Evolutionary conservation across 2,113 vertebrate species (phyloP), one percentile per base, ranked within the genome.

Genomic region (Semicossyphus pulcher): DNA sequence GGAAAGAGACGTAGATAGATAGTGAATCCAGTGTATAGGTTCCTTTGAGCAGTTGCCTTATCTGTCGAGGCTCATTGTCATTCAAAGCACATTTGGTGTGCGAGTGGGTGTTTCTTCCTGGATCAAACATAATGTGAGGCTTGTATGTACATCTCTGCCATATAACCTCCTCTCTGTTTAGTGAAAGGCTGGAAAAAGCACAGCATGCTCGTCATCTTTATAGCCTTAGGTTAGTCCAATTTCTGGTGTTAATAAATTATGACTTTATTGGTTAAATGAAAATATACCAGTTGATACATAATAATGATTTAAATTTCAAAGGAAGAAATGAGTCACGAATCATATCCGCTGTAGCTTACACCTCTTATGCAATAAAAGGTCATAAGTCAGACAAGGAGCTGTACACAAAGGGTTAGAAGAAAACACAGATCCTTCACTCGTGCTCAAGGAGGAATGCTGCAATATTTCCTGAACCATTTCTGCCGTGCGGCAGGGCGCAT

Each of bases 51-150:
- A 44, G 42, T 62, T 57, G 52, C 20, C 20, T 47, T 25, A 64
- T 63, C 37, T 45, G 69, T 80, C 39, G 14, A 2, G 5, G 42
- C 34, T 67, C 32, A 42, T 79, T 28, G 3, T 52, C 23, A 78
- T 76, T 72, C 60, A 42, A 37, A 71, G 31, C 36, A 77, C 45
- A 57, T 47, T 52, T 54, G 15, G 10, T 31, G 11, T 0, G 14
- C 23, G 42, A 32, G 39, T 54, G 65, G 28, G 32, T 67, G 49
- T 65, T 70, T 79, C 18, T 23, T 80, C 23, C 29, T 36, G 48
- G 34, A 23, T 72, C 31, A 59, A 76, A 61, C 49, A 31, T 29
- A 36, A 62, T 49, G n/a, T n/a, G 1, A 25, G 25, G 15, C 37
- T 54, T 54, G 12, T 32, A 73, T 71, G 20, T 64, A 37, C 32